Evolutionary conservation across 2,888 invertebrate species (phyloP).

Genomic region (Ametastegia equiseti): DNA sequence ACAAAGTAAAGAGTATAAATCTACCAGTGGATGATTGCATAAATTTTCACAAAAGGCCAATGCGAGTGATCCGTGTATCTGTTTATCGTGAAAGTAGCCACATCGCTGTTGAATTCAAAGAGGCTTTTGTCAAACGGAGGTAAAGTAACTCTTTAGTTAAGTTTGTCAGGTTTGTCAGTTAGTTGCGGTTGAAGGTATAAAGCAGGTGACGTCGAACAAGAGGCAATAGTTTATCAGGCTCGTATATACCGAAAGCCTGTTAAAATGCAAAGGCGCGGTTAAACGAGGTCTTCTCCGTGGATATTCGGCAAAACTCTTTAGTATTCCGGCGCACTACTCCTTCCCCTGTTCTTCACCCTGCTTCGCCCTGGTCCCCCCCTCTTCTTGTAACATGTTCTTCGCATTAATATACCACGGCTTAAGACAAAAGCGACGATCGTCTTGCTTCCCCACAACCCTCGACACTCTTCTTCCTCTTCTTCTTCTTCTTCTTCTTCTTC

Average conservation of each 20-base stretch:
- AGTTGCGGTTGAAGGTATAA: neutral
- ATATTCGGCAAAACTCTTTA: constrained; percentile 72
- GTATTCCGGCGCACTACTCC: constrained; percentile 67
- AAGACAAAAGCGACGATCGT: constrained; percentile 73
- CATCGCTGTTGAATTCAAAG: neutral
- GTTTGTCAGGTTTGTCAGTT: neutral
- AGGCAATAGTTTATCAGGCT: constrained; percentile 40
- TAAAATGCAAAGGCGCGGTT: constrained; percentile 75
- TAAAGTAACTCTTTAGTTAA: neutral
- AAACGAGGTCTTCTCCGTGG: constrained; percentile 67
- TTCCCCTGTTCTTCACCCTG: constrained; percentile 37
- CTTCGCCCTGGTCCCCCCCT: neutral
- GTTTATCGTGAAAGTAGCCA: neutral
- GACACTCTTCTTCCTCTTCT: constrained; percentile 50
- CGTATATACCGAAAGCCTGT: constrained; percentile 63
- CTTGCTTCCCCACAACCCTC: constrained; percentile 54
- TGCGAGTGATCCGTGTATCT: neutral
- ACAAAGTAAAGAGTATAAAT: too few relatives aligned
- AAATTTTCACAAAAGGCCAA: neutral
- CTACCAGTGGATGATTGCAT: neutral
- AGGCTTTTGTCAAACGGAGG: neutral
- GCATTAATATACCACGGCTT: constrained; percentile 75
- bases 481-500: constrained; percentile 49
- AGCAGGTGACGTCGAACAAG: neutral
- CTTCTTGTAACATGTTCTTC: constrained; percentile 72